Percentiles rank a stretch among this genome's conserved stretches.
Evolutionary conservation across 2,797 vertebrate species (phyloP).

Genomic region (Spinibarbus caldwelli): DNA sequence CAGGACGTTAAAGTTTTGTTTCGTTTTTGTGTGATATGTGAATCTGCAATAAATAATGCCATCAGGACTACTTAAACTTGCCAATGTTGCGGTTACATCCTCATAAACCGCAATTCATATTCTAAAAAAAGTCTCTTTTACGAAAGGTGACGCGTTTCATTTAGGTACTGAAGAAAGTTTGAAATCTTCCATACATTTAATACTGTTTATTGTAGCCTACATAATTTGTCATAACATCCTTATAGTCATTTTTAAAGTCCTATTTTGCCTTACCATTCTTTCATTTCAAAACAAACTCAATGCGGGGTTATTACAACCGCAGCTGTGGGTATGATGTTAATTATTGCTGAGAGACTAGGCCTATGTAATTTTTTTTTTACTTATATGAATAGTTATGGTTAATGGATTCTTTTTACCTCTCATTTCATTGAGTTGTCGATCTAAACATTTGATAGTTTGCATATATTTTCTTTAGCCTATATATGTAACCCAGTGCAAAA

Average conservation of each 20-base stretch:
- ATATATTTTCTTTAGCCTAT: background rate
- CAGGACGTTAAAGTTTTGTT: background rate
- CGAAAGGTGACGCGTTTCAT: background rate
- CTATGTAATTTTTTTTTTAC: background rate
- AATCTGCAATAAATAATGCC: background rate
- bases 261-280: background rate
- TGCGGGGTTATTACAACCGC: background rate
- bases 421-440: background rate
- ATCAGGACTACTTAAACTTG: background rate
- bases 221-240: background rate
- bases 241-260: background rate
- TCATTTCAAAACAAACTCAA: background rate
- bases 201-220: background rate
- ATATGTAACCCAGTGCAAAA: background rate
- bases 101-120: background rate
- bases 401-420: no score
- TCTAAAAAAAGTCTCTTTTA: background rate
- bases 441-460: background rate
- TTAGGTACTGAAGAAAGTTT: background rate
- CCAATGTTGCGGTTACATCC: background rate
- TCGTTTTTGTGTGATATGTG: background rate
- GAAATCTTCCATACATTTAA: background rate
- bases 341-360: background rate
- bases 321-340: background rate
- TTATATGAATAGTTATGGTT: no score